A percentile compares a stretch with the other conserved stretches of the same genome.
Conservation (phyloP, 2,797 vertebrate species). For the Rhinella marina region DNA sequence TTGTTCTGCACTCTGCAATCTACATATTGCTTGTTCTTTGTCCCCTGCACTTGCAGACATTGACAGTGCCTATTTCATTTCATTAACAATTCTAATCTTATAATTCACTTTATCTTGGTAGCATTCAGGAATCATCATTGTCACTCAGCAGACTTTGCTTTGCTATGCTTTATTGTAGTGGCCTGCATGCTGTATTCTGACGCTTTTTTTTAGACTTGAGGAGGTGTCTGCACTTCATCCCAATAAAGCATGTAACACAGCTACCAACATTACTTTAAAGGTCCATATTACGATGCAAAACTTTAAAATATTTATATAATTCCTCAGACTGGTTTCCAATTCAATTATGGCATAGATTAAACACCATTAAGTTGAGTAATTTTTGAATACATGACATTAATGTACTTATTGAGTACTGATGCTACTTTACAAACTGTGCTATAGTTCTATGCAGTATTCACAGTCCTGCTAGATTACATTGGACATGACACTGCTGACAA, state of each 20-base stretch:
- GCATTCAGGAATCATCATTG: constrained; percentile 55
- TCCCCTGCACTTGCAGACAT: constrained; percentile 50
- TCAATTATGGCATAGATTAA: no score
- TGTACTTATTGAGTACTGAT: no score
- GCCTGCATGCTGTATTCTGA: constrained; percentile 44
- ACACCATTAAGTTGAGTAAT: no score
- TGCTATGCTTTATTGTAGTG: constrained; percentile 46
- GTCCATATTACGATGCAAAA: background rate
- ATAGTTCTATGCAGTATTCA: no score
- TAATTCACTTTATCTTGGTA: constrained; percentile 53
- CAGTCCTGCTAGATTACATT: no score
- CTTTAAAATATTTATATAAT: background rate
- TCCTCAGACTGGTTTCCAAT: no score
- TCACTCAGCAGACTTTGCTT: constrained; percentile 54
- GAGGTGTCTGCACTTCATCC: background rate
- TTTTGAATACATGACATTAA: no score
- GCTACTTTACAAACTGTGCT: no score
- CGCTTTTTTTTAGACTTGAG: background rate
- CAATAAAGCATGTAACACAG: background rate
- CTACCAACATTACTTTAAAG: background rate
- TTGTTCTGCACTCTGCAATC: constrained; percentile 57
- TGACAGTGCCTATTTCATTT: constrained; percentile 59
- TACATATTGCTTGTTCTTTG: constrained; percentile 58
- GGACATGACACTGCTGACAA: no score
- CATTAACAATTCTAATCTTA: constrained; percentile 52